Base-by-base conservation (phyloP, 2,888 invertebrate species). In the Folsomia candida region DNA sequence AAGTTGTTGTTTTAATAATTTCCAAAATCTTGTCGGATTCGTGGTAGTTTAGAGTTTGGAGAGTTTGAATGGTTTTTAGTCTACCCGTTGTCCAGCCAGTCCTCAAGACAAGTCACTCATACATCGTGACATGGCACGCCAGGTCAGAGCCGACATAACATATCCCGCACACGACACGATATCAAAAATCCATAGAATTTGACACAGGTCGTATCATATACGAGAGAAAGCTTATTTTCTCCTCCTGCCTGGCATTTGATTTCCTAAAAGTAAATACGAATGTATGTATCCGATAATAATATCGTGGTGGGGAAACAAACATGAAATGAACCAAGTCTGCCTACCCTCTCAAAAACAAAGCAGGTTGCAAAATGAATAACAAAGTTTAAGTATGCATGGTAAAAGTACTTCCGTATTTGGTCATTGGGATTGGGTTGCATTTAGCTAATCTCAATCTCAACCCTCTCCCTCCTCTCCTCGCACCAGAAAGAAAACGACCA, bases 121-220 rank as follows among this genome's bases (percentile, higher is more conserved):
- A 47, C n/a, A 29, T 24, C 63, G 47, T 63, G 63, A 63, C 47
- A 63, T 37, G 18, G 37, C 20, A 63, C 47, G 63, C 28, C 61
- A 28, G 24, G 24, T 58, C 26, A 18, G 59, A 28, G 25, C 28
- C 60, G 29, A 28, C 28, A 29, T 29, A 24, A 28, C 28, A 24
- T 26, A 58, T 22, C 14, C 37, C 37, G 14, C 6, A 37, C 37
- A 37, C 37, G 37, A 37, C 37, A 37, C 37, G n/a, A n/a, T n/a
- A n/a, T n/a, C n/a, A n/a, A n/a, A n/a, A n/a, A n/a, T n/a, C n/a
- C n/a, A n/a, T n/a, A n/a, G n/a, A n/a, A n/a, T n/a, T n/a, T n/a
- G n/a, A n/a, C n/a, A n/a, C n/a, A n/a, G n/a, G n/a, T n/a, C n/a
- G n/a, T n/a, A n/a, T n/a, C n/a, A n/a, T n/a, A n/a, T n/a, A n/a